Evolutionary conservation across 2,888 invertebrate genomes (phyloP).

Genomic region (Luperina nickerlii): DNA sequence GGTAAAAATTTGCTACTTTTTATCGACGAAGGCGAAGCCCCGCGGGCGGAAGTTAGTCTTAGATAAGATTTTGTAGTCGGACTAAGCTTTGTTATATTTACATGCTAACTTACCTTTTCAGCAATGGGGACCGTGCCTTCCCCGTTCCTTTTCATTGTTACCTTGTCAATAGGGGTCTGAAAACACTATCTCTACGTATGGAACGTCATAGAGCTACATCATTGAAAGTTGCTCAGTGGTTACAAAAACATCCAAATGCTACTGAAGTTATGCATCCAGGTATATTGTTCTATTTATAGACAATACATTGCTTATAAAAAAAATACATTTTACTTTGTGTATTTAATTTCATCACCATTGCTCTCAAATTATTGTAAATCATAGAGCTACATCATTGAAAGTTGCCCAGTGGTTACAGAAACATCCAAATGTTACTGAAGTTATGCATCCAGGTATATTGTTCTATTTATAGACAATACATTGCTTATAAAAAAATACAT

Average conservation of each 20-base stretch:
- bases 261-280: conserved; percentile 96
- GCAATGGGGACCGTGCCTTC: conserved; percentile 98
- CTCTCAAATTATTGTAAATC: too few relatives aligned
- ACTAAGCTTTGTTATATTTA: background rate
- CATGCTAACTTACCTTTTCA: conserved; percentile 76
- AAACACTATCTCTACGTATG: conserved; percentile 98
- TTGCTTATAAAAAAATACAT: too few relatives aligned
- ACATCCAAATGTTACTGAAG: conserved; percentile 95
- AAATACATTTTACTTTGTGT: too few relatives aligned
- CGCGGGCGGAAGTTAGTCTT: too few relatives aligned
- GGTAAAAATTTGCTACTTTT: too few relatives aligned
- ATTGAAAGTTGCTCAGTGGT: conserved; percentile 94
- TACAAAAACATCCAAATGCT: conserved; percentile 95
- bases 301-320: too few relatives aligned
- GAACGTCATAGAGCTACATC: conserved; percentile 95
- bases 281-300: conserved; percentile 66
- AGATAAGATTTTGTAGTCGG: background rate
- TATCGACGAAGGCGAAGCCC: too few relatives aligned
- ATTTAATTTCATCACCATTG: too few relatives aligned
- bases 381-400: conserved; percentile 93
- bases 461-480: too few relatives aligned
- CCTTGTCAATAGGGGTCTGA: conserved; percentile 97
- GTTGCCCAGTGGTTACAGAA: conserved; percentile 95
- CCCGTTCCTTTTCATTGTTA: conserved; percentile 99
- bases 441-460: conserved; percentile 95